Evolutionary conservation across 53 echinoderm and acorn worm genomes (phyloP).

Genomic region (Paracentrotus lividus): DNA sequence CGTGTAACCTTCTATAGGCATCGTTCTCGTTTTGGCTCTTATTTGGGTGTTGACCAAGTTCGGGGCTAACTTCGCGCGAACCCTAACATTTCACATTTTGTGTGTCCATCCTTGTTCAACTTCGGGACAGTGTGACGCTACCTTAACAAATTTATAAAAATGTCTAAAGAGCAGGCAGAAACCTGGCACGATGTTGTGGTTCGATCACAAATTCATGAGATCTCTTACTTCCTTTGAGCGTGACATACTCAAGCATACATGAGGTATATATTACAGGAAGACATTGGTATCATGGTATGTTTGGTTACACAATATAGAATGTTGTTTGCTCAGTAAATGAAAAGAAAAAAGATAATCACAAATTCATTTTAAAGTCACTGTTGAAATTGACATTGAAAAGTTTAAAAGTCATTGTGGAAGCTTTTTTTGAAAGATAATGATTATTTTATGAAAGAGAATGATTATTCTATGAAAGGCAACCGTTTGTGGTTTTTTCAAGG

Average conservation of each 20-base stretch:
- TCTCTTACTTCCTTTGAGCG: conserved; percentile 6
- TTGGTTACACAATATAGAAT: background rate
- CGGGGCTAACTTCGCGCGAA: no score
- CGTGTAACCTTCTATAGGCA: no score
- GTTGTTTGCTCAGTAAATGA: background rate
- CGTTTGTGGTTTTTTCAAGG: background rate
- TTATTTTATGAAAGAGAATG: background rate
- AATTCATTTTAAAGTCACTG: background rate
- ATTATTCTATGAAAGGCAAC: background rate
- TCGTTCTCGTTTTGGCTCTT: no score
- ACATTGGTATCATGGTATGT: conserved; percentile 8
- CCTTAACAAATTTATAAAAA: background rate
- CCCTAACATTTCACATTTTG: no score
- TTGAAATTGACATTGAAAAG: background rate
- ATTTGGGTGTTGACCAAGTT: no score
- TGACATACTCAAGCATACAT: background rate
- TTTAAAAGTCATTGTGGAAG: background rate
- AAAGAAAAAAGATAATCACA: background rate
- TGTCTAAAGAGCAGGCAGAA: background rate
- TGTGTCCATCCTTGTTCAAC: no score
- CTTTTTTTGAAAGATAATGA: background rate
- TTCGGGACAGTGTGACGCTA: no score
- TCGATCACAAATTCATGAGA: background rate
- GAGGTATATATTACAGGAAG: conserved; percentile 37
- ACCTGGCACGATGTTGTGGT: background rate